phyloP scores from a whole-genome alignment of 2,113 vertebrate species.

The Alouatta palliata region DNA sequence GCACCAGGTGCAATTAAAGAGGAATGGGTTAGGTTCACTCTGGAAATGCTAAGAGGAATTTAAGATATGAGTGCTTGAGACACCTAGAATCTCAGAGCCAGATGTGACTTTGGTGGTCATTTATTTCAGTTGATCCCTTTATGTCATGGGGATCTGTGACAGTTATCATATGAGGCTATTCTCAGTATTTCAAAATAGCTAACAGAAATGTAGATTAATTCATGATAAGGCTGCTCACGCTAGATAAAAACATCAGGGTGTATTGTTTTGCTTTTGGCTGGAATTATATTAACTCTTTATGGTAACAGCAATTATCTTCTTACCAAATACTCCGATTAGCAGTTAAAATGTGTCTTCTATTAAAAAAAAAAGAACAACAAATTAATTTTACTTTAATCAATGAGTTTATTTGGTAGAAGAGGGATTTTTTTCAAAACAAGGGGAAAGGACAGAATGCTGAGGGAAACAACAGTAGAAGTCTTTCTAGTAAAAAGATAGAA shows the following conservation, averaged over 20 bases:
- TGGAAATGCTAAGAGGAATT: neutral
- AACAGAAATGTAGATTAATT: neutral
- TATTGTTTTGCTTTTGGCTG: constrained; percentile 15
- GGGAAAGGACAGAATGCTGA: neutral
- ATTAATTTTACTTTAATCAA: constrained; percentile 35
- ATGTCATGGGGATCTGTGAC: neutral
- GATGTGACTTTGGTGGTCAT: neutral
- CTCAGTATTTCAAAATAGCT: neutral
- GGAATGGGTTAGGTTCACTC: neutral
- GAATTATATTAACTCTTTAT: constrained; percentile 17
- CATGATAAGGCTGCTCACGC: neutral
- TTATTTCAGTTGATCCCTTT: neutral
- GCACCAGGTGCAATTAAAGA: constrained; percentile 53
- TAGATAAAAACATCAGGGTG: constrained; percentile 1
- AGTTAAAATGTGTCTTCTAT: neutral
- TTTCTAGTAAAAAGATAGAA: neutral
- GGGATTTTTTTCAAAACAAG: neutral
- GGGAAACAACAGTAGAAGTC: neutral
- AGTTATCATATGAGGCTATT: neutral
- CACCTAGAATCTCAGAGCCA: neutral
- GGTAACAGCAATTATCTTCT: neutral
- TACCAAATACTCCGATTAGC: neutral
- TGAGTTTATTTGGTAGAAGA: neutral
- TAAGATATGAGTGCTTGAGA: neutral
- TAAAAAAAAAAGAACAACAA: neutral